phyloP scores from a whole-genome alignment of 2,113 vertebrate species.

The Cephalopterus ornatus region DNA sequence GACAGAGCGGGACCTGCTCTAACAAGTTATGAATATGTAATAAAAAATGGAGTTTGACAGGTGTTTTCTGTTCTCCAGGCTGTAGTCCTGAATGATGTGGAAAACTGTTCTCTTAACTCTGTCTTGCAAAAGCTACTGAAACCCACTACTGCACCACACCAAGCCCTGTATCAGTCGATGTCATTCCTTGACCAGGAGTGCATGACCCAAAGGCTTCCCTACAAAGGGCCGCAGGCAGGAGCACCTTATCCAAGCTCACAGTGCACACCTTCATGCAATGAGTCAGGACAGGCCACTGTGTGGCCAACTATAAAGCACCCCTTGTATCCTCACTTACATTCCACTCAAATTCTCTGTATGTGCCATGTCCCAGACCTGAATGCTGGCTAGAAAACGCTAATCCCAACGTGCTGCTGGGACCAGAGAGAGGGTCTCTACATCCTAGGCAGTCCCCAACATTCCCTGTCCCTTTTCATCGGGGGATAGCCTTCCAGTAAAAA shows the following conservation, averaged over 20 bases:
- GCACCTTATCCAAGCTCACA: background rate
- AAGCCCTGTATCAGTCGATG: rapidly evolving
- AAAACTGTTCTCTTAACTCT: background rate
- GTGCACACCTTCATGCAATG: background rate
- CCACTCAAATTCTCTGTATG: background rate
- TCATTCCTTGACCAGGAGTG: background rate
- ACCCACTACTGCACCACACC: background rate
- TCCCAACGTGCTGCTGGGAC: background rate
- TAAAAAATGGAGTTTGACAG: slow-evolving; percentile 35
- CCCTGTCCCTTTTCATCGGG: background rate
- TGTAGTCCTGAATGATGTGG: background rate
- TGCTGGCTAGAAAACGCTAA: background rate
- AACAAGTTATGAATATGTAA: slow-evolving; percentile 56
- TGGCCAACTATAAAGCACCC: background rate
- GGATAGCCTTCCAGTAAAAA: background rate
- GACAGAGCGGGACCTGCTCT: background rate
- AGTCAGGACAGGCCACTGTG: background rate
- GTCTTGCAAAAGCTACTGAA: background rate
- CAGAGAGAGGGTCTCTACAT: background rate
- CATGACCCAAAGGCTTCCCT: background rate
- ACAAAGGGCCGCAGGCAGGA: background rate
- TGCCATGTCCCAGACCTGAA: background rate
- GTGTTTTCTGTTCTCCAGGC: background rate
- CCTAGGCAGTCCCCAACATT: background rate
- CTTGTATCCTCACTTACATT: background rate